Base-by-base conservation (phyloP, 1,140 invertebrate genomes). In the Brachionus rotundiformis region DNA sequence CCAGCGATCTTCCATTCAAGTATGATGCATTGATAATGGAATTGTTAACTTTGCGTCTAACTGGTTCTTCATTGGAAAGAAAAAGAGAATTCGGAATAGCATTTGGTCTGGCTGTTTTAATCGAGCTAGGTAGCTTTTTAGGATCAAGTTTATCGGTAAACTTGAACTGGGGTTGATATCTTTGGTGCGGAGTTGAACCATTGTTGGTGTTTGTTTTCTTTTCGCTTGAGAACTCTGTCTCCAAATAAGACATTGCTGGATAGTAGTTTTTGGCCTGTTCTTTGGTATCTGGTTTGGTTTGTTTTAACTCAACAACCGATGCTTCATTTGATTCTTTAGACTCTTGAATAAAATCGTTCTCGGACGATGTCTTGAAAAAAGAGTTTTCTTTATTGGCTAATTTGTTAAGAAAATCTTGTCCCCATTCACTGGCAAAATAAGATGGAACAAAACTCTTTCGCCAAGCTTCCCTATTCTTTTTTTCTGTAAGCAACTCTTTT, bases 351-450 rank as follows among this genome's bases (percentile, higher is more conserved):
- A 79, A 79, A 39, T 79, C 76, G 25, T 79, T 79, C 25, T 79
- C 76, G 7, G 76, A 79, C 13, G 19, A 19, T 54, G 31, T 63
- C 33, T 68, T 68, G 16, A 73, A 73, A 44, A 73, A 73, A 25
- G 47, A 59, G 33, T 79, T 79, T 41, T 79, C 59, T 79, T 79
- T 63, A 59, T 79, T 79, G 0, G 47, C 7, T 23, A 16, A 3
- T 19, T 33, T 63, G 16, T 79, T 63, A 0, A 87, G 71, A 65
- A 87, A 88, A 7, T 86, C 84, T 81, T 87, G 86, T 5, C 87
- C 87, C 61, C 87, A 84, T 82, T 87, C 86, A 83, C 86, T 87
- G 5, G 86, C 83, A 84, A 88, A 88, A 71, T 88, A 88, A 41
- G 82, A 82, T 25, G 86, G 86, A n/a, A 88, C 84, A 16, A 83